Base-by-base conservation (phyloP, 2,113 vertebrate genomes). In the Campylomormyrus numenius region DNA sequence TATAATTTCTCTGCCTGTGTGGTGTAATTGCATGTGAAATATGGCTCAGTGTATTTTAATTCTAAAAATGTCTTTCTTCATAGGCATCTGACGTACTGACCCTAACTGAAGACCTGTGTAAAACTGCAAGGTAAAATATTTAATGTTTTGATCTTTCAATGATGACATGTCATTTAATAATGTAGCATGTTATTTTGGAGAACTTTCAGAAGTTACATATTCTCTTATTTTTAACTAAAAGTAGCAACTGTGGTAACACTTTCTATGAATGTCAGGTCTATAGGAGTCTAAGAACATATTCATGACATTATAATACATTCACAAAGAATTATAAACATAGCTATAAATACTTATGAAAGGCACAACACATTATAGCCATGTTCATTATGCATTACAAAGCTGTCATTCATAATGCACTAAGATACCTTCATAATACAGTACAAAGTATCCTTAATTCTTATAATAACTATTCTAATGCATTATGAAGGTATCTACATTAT, bases 81-180 rank as follows among this genome's bases (percentile, higher is more conserved):
- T 91, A 95, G 94, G 90, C 77, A 39, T 90, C 90, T 27, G 92
- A 92, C 27, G 85, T 90, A 74, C 91, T 89, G 91, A 93, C 88
- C 89, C 90, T 94, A 0, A 52, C 92, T 58, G 70, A 92, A 89
- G 89, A 92, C 93, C 88, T 92, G 90, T 87, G 92, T 62, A n/a
- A 45, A 56, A 0, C 89, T 92, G 0, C 91, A 91, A 66, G 93
- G 93, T 95, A 52, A 53, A 90, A 21, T 27, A 49, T 27, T 49
- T 49, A 46, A 27, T 49, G 1, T 86, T 49, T 66, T 66, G 62
- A 21, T 27, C 27, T 66, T 66, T 27, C 24, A 11, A 0, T 66
- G 24, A 62, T 66, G 62, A 11, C n/a, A 27, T 66, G n/a, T 66
- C n/a, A 66, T 66, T 66, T 66, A 66, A 66, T 66, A 66, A 66